Evolutionary conservation across 2,113 vertebrate species (phyloP).

Genomic region (Isichthys henryi): DNA sequence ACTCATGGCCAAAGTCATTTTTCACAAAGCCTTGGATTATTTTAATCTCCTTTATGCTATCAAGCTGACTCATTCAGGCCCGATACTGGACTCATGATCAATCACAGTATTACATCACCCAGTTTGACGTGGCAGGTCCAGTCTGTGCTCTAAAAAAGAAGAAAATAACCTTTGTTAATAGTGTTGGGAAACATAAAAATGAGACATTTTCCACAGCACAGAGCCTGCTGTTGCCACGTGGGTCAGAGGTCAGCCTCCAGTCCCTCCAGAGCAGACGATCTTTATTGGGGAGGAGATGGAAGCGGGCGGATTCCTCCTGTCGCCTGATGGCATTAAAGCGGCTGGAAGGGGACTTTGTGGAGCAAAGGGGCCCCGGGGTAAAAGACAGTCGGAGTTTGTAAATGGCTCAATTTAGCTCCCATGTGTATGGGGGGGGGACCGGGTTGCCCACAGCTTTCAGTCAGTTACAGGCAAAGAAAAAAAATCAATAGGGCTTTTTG

Average conservation of each 20-base stretch:
- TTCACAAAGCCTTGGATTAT: neutral
- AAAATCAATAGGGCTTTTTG: constrained; percentile 69
- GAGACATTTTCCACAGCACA: neutral
- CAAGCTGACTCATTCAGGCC: neutral
- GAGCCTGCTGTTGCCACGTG: neutral
- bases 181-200: neutral
- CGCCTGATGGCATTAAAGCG: constrained; percentile 59
- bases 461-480: constrained; percentile 36
- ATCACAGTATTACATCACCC: neutral
- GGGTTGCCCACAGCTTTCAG: constrained; percentile 50
- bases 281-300: constrained; percentile 26
- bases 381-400: constrained; percentile 51
- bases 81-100: constrained; percentile 1
- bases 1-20: neutral
- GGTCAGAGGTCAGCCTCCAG: neutral
- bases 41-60: neutral
- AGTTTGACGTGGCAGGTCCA: neutral
- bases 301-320: constrained; percentile 39
- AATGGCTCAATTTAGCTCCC: constrained; percentile 64
- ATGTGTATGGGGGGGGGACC: constrained; percentile 46
- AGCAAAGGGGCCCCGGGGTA: constrained; percentile 44
- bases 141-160: neutral
- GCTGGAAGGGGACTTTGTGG: constrained; percentile 39
- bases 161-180: neutral
- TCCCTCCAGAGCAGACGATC: constrained; percentile 31